Percentiles rank a stretch among this genome's conserved stretches.
Evolutionary conservation across 2,797 vertebrate species (phyloP).

Genomic region (Enteromius fasciolatus): DNA sequence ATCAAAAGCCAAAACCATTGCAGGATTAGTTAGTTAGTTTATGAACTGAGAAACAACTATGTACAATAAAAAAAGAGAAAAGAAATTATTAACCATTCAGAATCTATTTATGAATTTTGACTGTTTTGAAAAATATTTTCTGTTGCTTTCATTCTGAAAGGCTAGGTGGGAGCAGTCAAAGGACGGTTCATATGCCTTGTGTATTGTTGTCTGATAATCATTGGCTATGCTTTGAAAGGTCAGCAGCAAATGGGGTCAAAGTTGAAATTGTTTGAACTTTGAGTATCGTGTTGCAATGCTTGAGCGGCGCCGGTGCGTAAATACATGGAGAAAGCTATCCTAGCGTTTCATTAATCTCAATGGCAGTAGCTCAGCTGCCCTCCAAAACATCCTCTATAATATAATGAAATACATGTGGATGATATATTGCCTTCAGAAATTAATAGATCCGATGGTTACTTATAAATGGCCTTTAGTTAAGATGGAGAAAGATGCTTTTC

Average conservation of each 20-base stretch:
- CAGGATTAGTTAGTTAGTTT: neutral
- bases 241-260: slow-evolving; percentile 19
- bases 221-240: slow-evolving; percentile 4
- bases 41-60: neutral
- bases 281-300: neutral
- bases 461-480: neutral
- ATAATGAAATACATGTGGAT: slow-evolving; percentile 3
- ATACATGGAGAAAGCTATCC: neutral
- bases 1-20: neutral
- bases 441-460: neutral
- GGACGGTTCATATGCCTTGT: neutral
- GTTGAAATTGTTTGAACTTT: slow-evolving; percentile 34
- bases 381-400: neutral
- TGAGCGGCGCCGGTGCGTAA: neutral
- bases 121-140: neutral
- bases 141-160: neutral
- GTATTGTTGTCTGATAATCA: slow-evolving; percentile 26
- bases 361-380: slow-evolving; percentile 5
- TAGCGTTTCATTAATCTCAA: slow-evolving; percentile 10
- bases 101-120: neutral
- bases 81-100: neutral
- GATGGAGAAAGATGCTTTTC: neutral
- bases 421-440: neutral
- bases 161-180: neutral
- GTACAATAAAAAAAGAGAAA: neutral